phyloP scores from a whole-genome alignment of 2,888 invertebrate genomes.

The Xylocampa areola region DNA sequence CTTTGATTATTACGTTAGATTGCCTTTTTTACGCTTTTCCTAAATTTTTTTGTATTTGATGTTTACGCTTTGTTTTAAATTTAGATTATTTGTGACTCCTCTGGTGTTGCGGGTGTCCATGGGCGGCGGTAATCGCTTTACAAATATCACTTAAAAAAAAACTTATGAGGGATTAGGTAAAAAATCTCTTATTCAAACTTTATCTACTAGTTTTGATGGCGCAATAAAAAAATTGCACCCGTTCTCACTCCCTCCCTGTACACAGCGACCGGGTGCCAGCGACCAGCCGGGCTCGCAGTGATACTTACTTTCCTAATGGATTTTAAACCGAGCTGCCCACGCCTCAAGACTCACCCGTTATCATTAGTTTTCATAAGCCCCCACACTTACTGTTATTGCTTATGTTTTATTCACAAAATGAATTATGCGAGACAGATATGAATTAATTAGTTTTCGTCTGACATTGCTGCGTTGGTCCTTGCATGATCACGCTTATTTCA shows the following conservation, averaged over 20 bases:
- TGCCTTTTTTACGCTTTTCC: no score
- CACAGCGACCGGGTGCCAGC: conserved; percentile 23
- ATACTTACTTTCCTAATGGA: conserved; percentile 75
- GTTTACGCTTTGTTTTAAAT: no score
- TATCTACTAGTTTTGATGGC: no score
- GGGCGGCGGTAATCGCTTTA: no score
- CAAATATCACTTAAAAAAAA: no score
- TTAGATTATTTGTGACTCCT: no score
- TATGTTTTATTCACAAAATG: conserved; percentile 56
- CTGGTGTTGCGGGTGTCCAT: no score
- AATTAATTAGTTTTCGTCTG: conserved; percentile 53
- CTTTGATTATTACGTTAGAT: no score
- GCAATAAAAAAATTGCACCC: not conserved
- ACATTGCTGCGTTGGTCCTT: not conserved
- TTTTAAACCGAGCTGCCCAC: conserved; percentile 65
- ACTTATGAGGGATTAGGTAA: no score
- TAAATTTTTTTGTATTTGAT: no score
- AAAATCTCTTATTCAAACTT: no score
- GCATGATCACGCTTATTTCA: not conserved
- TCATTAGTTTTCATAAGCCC: conserved; percentile 58
- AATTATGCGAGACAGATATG: conserved; percentile 40
- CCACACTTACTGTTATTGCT: conserved; percentile 44
- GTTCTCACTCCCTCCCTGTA: conserved; percentile 43
- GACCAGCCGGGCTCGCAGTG: conserved; percentile 50
- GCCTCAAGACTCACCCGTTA: conserved; percentile 39